phyloP scores from a whole-genome alignment of 2,797 vertebrate species.

The Spinus olivaceus region DNA sequence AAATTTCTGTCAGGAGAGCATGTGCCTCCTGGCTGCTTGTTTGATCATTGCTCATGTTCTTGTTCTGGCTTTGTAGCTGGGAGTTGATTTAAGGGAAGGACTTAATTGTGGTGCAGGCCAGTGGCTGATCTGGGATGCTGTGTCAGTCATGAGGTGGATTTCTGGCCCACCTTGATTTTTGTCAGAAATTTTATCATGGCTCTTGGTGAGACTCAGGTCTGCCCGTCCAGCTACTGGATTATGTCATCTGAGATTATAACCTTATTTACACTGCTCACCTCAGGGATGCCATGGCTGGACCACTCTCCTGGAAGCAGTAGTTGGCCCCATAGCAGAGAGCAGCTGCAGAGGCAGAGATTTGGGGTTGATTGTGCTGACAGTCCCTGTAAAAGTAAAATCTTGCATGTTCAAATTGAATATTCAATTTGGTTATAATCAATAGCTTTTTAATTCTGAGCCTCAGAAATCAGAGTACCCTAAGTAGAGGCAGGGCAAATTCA shows the following conservation, averaged over 20 bases:
- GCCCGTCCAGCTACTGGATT: not conserved
- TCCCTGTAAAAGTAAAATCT: not conserved
- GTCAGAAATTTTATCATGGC: not conserved
- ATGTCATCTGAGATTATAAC: not conserved
- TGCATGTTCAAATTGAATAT: not conserved
- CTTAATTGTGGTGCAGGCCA: not conserved
- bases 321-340: not conserved
- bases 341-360: not conserved
- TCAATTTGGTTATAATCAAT: not conserved
- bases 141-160: not conserved
- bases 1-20: not conserved
- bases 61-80: not conserved
- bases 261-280: not conserved
- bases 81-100: not conserved
- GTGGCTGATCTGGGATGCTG: not conserved
- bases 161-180: not conserved
- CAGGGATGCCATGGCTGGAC: not conserved
- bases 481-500: not conserved
- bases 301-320: fast-evolving
- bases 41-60: not conserved
- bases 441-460: not conserved
- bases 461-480: not conserved
- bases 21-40: not conserved
- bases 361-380: not conserved
- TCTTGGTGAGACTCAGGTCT: not conserved